Evolutionary conservation across 2,888 invertebrate species (phyloP), one percentile per base, ranked within the genome.

Genomic region (Perizoma flavofasciatum): DNA sequence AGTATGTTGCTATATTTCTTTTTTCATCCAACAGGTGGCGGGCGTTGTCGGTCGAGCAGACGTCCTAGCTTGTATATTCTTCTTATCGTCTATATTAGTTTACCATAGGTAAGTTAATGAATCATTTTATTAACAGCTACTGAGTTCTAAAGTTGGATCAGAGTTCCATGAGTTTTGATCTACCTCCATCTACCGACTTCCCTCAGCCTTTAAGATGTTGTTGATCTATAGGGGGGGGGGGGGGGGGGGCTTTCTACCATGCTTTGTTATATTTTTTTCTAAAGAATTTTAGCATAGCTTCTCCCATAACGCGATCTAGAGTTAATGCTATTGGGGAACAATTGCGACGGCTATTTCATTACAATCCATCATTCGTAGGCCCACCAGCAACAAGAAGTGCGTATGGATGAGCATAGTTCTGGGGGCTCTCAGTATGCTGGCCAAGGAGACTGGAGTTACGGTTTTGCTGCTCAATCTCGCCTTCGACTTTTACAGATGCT

Each of bases 11-110:
- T 37, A 37, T 4, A 44, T 44, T 44, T 22, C 6, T 44, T 7
- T 4, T 44, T 4, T 44, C 7, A 7, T 7, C 7, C 22, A 44
- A 44, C 94, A 97, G 97, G 97, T 97, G 59, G 95, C 97, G 1
- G 97, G 96, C 58, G 95, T 97, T 60, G 98, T 98, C 0, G 98
- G 98, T 0, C 91, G 98, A 74, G 97, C 98, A 5, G 98, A 98
- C 82, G 95, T 97, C 4, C 88, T 97, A 58, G 96, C 97, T 5
- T 96, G 96, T 74, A 93, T 96, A 49, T 96, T 97, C 88, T 97
- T 97, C 84, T 93, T 97, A 6, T 92, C 96, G 61, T 96, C 97
- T 0, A 93, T 97, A 66, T 93, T 97, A 41, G 93, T 95, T 48
- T 97, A 97, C 86, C 96, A 96, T 78, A 95, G 96, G 96, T 96